phyloP scores from a whole-genome alignment of 2,888 invertebrate genomes.

The Machimus rusticus region DNA sequence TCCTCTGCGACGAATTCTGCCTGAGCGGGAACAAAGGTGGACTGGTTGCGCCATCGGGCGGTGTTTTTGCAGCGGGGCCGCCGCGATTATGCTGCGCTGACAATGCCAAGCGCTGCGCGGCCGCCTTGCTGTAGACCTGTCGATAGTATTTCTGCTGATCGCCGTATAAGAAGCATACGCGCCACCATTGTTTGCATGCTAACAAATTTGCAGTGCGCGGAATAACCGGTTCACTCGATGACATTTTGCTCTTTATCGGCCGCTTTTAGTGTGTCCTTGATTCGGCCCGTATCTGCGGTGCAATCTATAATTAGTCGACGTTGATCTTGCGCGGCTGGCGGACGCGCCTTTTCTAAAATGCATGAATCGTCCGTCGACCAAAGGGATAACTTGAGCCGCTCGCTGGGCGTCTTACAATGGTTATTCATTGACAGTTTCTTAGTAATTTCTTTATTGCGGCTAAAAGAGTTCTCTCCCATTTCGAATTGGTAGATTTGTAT shows the following conservation, averaged over 20 bases:
- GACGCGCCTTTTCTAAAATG: conserved; percentile 28
- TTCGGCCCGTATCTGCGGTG: not conserved
- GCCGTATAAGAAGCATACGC: conserved; percentile 87
- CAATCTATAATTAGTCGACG: conserved; percentile 27
- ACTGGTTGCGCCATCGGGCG: conserved; percentile 42
- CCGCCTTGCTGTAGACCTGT: conserved; percentile 74
- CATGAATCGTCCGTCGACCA: conserved; percentile 43
- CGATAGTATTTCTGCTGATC: conserved; percentile 87
- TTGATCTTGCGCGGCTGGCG: not conserved
- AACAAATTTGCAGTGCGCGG: conserved; percentile 74
- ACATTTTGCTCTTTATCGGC: conserved; percentile 53
- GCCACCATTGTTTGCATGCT: conserved; percentile 90
- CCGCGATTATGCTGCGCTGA: conserved; percentile 47
- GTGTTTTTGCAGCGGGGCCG: conserved; percentile 48
- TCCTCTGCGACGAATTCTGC: conserved; percentile 20
- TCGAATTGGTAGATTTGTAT: not conserved
- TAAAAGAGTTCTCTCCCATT: not conserved
- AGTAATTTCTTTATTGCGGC: not conserved
- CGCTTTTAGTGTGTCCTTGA: conserved; percentile 28
- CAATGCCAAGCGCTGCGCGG: conserved; percentile 65
- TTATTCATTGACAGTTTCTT: not conserved
- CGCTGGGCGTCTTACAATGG: not conserved
- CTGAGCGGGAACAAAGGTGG: conserved; percentile 32
- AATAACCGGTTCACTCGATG: conserved; percentile 59
- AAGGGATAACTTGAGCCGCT: not conserved